A percentile compares a stretch with the other conserved stretches of the same genome.
These are phyloP conservation scores for Mesocricetus auratus DNA, from an alignment of 2,113 vertebrate genomes.

Conservation along the genomic window DNA sequence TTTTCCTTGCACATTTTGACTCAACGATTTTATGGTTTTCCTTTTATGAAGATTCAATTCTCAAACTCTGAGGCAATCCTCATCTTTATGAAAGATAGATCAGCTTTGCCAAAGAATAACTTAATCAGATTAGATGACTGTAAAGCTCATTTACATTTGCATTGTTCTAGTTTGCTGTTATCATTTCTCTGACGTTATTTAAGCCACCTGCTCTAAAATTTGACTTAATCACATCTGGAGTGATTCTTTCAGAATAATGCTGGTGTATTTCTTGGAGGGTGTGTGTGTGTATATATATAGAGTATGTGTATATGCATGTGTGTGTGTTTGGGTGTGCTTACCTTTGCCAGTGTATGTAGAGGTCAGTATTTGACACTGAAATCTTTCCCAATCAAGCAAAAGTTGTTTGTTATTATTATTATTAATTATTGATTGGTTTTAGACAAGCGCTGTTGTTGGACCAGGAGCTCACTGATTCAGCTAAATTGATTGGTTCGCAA, in stretches of 20 bases:
- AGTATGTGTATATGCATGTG: neutral
- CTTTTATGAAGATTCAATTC: conserved; percentile 5
- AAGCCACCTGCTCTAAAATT: conserved; percentile 16
- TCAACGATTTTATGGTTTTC: neutral
- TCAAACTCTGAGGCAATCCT: neutral
- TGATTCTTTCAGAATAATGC: conserved; percentile 15
- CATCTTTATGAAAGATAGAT: neutral
- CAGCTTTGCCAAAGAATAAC: neutral
- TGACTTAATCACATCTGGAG: neutral
- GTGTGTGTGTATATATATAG: neutral
- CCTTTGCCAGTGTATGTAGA: too few relatives aligned
- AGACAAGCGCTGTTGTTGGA: neutral
- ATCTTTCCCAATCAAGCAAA: neutral
- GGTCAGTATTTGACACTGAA: neutral
- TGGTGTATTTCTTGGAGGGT: neutral
- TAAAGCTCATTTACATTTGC: neutral
- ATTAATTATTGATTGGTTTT: neutral
- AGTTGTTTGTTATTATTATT: neutral
- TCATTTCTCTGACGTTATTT: neutral
- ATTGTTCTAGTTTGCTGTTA: conserved; percentile 5
- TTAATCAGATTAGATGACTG: neutral
- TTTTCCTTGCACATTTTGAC: neutral
- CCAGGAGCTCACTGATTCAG: neutral
- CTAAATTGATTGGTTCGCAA: neutral
- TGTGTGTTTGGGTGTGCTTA: neutral